phyloP scores from a whole-genome alignment of 1,140 invertebrate species.

The Trichoplusia ni region DNA sequence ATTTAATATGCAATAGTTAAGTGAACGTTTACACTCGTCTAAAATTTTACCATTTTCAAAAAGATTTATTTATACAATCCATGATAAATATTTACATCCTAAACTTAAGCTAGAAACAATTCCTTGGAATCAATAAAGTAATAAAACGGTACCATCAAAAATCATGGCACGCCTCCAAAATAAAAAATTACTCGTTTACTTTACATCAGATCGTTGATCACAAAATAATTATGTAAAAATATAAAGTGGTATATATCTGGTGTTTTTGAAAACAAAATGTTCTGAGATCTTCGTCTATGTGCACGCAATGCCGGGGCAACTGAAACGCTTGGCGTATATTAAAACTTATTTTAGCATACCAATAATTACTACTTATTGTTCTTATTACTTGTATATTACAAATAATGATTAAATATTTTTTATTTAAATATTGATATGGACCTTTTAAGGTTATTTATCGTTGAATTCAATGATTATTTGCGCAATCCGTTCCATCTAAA shows the following conservation, averaged over 20 bases:
- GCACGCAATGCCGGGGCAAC: slow-evolving; percentile 37
- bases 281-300: slow-evolving; percentile 39
- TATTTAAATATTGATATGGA: slow-evolving; percentile 79
- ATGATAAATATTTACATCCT: slow-evolving; percentile 74
- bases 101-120: slow-evolving; percentile 55
- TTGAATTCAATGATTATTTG: slow-evolving; percentile 51
- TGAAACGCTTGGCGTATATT: slow-evolving; percentile 66
- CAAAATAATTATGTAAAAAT: slow-evolving; percentile 41
- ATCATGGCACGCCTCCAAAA: slow-evolving; percentile 55
- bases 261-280: slow-evolving; percentile 20
- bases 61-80: slow-evolving; percentile 56
- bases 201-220: slow-evolving; percentile 41
- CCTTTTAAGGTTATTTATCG: slow-evolving; percentile 73
- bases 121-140: slow-evolving; percentile 53
- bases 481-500: slow-evolving; percentile 54
- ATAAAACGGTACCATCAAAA: slow-evolving; percentile 49
- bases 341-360: slow-evolving; percentile 44
- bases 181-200: slow-evolving; percentile 44
- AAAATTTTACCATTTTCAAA: slow-evolving; percentile 59
- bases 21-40: slow-evolving; percentile 66
- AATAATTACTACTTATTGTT: slow-evolving; percentile 78
- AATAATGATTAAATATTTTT: slow-evolving; percentile 74
- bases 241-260: slow-evolving; percentile 14
- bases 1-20: slow-evolving; percentile 71
- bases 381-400: slow-evolving; percentile 70